Evolutionary conservation across 2,113 vertebrate species (phyloP), one percentile per base, ranked within the genome.

Genomic region (Mugil cephalus): DNA sequence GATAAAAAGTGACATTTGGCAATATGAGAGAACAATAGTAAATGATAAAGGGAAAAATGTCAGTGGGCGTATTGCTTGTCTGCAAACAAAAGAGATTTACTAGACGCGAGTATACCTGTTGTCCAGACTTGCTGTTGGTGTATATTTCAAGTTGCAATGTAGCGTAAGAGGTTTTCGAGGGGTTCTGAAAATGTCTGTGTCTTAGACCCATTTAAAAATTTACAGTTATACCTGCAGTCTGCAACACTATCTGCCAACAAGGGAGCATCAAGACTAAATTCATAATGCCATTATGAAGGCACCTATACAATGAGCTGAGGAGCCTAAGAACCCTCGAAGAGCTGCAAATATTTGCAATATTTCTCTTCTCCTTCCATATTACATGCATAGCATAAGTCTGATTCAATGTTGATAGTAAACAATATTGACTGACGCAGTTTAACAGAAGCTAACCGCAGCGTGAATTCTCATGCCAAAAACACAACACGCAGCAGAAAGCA

Each of bases 1-100:
- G 13, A 18, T 15, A 6, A 36, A 55, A 67, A 54, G 12, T 53
- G 54, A 66, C 53, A 60, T 66, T 72, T 72, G 34, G 18, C 7
- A 1, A 9, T 19, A 54, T 60, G 53, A 6, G 40, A 12, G 46
- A 61, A 59, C 54, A 1, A 13, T 3, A 7, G 11, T 72, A 46
- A n/a, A 64, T 40, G 42, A 52, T 4, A 18, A 17, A 51, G 50
- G 0, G 47, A n/a, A 36, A 35, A 53, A 78, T 58, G 67, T 59
- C 46, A 66, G 61, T 6, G 59, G 59, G 59, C 1, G 46, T 30
- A 30, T 10, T 15, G 15, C 18, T 40, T 9, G 1, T 69, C 59
- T 35, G 18, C 52, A 46, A 39, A 48, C 30, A 54, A 24, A 51
- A 71, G 4, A 38, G 18, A 59, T 19, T 40, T 45, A 42, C 53